Percentiles rank a stretch among this genome's conserved stretches.
phyloP scores from a whole-genome alignment of 2,797 vertebrate genomes.

The Enteromius viviparus region DNA sequence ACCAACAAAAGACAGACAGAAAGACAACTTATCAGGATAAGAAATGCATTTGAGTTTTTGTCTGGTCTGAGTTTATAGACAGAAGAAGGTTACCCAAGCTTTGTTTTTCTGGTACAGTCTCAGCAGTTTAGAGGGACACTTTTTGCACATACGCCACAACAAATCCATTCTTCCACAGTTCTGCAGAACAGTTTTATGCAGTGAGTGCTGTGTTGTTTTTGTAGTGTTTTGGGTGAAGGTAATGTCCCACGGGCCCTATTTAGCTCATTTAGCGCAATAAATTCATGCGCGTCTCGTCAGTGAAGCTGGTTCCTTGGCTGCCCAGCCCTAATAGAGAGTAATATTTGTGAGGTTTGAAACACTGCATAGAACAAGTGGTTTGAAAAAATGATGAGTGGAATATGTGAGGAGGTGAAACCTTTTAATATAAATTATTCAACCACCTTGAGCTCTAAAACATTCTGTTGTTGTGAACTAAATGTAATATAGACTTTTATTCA shows the following conservation, averaged over 20 bases:
- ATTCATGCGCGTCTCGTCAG: too few species aligned
- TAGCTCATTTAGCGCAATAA: too few species aligned
- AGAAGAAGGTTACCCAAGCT: background rate
- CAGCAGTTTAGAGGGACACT: background rate
- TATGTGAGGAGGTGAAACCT: background rate
- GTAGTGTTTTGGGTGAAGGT: background rate
- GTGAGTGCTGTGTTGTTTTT: background rate
- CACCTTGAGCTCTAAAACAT: background rate
- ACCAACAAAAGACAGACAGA: background rate
- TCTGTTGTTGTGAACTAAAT: background rate
- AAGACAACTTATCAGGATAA: background rate
- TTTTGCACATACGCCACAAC: background rate
- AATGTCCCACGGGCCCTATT: background rate
- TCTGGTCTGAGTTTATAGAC: background rate
- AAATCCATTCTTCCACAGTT: background rate
- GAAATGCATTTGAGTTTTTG: background rate
- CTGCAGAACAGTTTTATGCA: background rate
- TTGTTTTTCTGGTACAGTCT: background rate
- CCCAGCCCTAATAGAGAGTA: background rate
- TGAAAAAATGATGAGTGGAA: background rate
- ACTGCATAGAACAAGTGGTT: background rate
- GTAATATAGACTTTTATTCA: background rate
- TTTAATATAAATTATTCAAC: background rate
- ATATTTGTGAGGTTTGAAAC: background rate
- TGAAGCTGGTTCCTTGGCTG: too few species aligned